phyloP scores from a whole-genome alignment of 2,113 vertebrate genomes.

The Triplophysa tibetana region DNA sequence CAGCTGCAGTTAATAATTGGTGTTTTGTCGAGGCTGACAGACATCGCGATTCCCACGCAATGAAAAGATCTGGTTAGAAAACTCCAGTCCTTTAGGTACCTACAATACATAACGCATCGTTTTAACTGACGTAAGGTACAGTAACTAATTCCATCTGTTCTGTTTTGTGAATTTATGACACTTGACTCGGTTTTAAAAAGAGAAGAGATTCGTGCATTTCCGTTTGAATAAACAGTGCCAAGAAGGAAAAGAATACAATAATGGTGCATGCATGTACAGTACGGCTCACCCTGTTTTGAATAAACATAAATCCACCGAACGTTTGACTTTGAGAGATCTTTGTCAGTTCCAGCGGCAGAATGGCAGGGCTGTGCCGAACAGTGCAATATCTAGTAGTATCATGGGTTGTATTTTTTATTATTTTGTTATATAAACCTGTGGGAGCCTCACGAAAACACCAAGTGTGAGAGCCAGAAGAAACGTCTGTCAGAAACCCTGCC shows the following conservation, averaged over 20 bases:
- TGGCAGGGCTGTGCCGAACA: neutral
- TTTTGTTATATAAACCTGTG: constrained; percentile 39
- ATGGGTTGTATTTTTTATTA: constrained; percentile 17
- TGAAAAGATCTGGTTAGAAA: neutral
- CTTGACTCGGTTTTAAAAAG: constrained; percentile 9
- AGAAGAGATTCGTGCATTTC: neutral
- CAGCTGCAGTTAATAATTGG: neutral
- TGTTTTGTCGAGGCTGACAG: neutral
- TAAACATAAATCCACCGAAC: neutral
- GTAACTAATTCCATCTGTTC: constrained; percentile 23
- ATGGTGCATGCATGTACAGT: neutral
- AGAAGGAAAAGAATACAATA: constrained; percentile 5
- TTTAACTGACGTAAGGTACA: neutral
- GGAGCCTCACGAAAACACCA: neutral
- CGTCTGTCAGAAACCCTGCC: neutral
- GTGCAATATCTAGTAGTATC: constrained; percentile 13
- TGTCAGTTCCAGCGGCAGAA: neutral
- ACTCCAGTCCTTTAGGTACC: constrained; percentile 2
- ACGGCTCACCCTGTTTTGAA: constrained; percentile 8
- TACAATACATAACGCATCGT: constrained; percentile 1
- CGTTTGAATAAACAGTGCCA: neutral
- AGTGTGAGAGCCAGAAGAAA: constrained; percentile 12
- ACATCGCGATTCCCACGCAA: constrained; percentile 5
- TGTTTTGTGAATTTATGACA: neutral
- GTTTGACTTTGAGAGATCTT: neutral